Percentiles rank a stretch among this genome's conserved stretches.
phyloP scores from a whole-genome alignment of 2,888 invertebrate genomes.

The Magallana nippona region DNA sequence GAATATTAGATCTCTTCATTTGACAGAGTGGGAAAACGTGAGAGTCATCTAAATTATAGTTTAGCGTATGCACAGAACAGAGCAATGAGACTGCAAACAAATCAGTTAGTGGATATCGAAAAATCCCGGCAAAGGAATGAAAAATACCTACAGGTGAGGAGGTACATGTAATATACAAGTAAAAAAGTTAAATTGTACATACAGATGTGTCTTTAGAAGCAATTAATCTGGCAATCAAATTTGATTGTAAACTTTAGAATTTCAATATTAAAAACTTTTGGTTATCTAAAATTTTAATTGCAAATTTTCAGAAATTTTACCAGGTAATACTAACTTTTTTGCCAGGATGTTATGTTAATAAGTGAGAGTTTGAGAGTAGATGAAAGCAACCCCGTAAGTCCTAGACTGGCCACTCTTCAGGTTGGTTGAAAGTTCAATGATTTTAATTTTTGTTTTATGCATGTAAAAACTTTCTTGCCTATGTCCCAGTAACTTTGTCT shows the following conservation, averaged over 20 bases:
- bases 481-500: no score
- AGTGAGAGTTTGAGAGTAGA: constrained; percentile 28
- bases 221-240: no score
- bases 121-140: constrained; percentile 56
- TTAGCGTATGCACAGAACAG: constrained; percentile 58
- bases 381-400: constrained; percentile 57
- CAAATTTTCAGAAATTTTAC: no score
- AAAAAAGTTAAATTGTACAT: no score
- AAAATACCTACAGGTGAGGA: constrained; percentile 54
- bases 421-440: constrained; percentile 39
- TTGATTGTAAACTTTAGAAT: no score
- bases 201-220: no score
- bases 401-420: constrained; percentile 63
- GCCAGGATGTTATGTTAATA: background rate
- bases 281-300: no score
- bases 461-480: no score
- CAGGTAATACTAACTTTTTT: background rate
- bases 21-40: constrained; percentile 57
- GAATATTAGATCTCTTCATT: background rate
- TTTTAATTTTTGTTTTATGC: no score
- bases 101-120: constrained; percentile 46
- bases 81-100: constrained; percentile 43
- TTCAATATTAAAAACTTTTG: no score
- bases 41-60: constrained; percentile 57
- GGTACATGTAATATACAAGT: no score